Evolutionary conservation across 2,888 invertebrate genomes (phyloP).

Genomic region (Eristalis intricaria): DNA sequence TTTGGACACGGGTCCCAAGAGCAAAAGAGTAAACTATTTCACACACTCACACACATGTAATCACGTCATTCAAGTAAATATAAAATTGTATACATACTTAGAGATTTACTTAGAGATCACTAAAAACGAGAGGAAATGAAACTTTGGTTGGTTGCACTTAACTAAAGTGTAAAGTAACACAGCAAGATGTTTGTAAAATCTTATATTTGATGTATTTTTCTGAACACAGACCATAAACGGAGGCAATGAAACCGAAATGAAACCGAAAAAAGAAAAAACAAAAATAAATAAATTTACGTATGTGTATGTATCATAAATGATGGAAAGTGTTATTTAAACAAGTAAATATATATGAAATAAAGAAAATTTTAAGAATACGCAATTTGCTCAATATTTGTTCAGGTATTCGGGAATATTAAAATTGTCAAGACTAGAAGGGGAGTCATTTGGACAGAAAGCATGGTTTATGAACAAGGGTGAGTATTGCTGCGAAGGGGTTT

Average conservation of each 20-base stretch:
- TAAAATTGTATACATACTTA: constrained; percentile 31
- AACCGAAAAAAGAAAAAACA: not conserved
- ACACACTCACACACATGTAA: constrained; percentile 14
- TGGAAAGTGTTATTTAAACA: constrained; percentile 60
- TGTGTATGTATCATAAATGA: constrained; percentile 52
- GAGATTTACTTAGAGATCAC: constrained; percentile 13
- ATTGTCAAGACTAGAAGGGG: too few species aligned
- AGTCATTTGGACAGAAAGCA: too few species aligned
- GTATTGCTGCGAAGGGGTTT: too few species aligned
- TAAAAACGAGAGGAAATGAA: constrained; percentile 5
- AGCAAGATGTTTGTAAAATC: constrained; percentile 21
- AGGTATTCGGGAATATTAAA: too few species aligned
- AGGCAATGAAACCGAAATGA: not conserved
- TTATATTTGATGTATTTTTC: constrained; percentile 58
- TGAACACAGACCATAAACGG: constrained; percentile 44
- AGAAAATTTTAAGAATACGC: constrained; percentile 38
- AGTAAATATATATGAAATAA: constrained; percentile 49
- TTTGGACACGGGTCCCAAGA: not conserved
- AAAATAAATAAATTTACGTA: constrained; percentile 44
- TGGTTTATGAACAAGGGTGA: too few species aligned
- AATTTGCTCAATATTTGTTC: not conserved
- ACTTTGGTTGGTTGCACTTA: constrained; percentile 22
- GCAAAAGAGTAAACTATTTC: not conserved
- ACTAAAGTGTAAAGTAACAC: constrained; percentile 25
- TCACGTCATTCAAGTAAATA: constrained; percentile 10